phyloP scores from a whole-genome alignment of 2,888 invertebrate genomes.

The Tupiocoris notatus region DNA sequence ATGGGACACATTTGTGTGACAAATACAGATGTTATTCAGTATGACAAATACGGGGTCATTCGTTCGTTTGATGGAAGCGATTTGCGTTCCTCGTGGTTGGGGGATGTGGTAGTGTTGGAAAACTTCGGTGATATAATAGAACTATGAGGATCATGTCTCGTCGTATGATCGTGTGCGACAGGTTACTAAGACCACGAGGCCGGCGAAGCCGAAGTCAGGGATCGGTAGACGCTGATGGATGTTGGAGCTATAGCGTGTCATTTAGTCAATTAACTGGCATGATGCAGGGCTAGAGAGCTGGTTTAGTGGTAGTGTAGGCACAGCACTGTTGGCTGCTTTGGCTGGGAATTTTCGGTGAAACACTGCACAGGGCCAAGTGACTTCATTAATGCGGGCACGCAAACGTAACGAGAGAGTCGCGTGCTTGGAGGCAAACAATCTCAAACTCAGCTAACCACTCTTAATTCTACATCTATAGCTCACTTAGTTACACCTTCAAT shows the following conservation, averaged over 20 bases:
- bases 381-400: conserved; percentile 43
- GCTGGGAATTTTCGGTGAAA: conserved; percentile 33
- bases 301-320: not conserved
- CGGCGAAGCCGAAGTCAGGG: too few relatives aligned
- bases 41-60: conserved; percentile 18
- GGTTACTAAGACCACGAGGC: too few relatives aligned
- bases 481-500: conserved; percentile 45
- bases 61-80: conserved; percentile 22
- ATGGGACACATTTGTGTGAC: conserved; percentile 29
- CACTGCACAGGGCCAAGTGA: conserved; percentile 37
- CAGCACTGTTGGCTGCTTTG: not conserved
- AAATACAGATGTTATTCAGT: conserved; percentile 28
- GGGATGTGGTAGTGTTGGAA: not conserved
- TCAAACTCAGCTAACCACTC: conserved; percentile 44
- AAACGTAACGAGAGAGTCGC: conserved; percentile 41
- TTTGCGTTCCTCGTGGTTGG: conserved; percentile 5
- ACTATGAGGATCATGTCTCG: too few relatives aligned
- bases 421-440: conserved; percentile 39
- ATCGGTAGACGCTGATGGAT: conserved; percentile 38
- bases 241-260: conserved; percentile 39
- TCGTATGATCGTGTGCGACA: too few relatives aligned
- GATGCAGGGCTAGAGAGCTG: not conserved
- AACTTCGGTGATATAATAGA: not conserved
- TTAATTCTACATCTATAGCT: conserved; percentile 44
- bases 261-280: conserved; percentile 43